These are phyloP conservation scores for Hirundichthys speculiger DNA, from an alignment of 2,113 vertebrate species.

Conservation along the genomic window DNA sequence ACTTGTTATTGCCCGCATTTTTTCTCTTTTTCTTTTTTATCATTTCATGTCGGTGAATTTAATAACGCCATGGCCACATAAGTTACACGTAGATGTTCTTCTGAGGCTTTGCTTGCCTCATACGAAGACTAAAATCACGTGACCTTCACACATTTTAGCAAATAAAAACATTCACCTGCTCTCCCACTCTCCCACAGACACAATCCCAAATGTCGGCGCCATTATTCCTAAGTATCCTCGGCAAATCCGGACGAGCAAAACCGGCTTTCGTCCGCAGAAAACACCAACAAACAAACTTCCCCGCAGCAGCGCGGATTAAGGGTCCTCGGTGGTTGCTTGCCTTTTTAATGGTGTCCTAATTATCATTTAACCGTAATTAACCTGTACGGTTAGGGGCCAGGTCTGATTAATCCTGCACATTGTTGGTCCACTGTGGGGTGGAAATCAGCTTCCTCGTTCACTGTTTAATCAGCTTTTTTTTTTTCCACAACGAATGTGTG, in stretches of 20 bases:
- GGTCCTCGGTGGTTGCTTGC: conserved; percentile 69
- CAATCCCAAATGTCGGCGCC: not conserved
- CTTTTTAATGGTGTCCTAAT: conserved; percentile 78
- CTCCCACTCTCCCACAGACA: not conserved
- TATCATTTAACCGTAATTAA: conserved; percentile 84
- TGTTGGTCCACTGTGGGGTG: conserved; percentile 65
- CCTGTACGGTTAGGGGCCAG: conserved; percentile 68
- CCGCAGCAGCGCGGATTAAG: conserved; percentile 57
- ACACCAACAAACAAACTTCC: conserved; percentile 54
- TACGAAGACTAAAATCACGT: too few species aligned
- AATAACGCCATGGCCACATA: too few species aligned
- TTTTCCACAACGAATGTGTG: conserved; percentile 36
- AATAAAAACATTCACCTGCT: not conserved
- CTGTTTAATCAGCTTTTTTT: conserved; percentile 74
- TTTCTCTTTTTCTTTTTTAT: too few species aligned
- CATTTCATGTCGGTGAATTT: too few species aligned
- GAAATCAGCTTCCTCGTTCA: conserved; percentile 70
- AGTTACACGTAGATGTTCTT: too few species aligned
- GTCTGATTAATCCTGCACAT: conserved; percentile 71
- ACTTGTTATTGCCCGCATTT: too few species aligned
- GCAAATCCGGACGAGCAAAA: conserved; percentile 10
- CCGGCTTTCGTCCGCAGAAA: conserved; percentile 11
- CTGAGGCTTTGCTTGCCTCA: too few species aligned
- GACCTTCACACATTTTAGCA: too few species aligned
- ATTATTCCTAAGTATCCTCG: conserved; percentile 1